phyloP scores from a whole-genome alignment of 2,888 invertebrate genomes.

The Druceiella hillmani region DNA sequence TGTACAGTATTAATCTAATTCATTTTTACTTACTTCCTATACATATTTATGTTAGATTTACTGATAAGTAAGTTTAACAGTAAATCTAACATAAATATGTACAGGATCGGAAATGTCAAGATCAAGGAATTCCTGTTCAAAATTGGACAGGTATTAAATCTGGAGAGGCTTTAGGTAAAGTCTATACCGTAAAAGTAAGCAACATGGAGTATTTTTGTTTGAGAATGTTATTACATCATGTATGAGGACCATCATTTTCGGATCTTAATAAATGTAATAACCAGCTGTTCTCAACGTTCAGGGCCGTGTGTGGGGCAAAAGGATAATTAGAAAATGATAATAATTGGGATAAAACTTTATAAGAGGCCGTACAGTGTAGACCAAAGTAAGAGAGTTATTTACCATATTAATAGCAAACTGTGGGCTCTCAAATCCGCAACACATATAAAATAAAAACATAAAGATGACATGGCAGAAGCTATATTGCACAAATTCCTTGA shows the following conservation, averaged over 20 bases:
- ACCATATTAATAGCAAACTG: constrained; percentile 20
- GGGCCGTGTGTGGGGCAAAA: constrained; percentile 23
- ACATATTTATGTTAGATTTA: too few relatives aligned
- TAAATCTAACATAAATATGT: too few relatives aligned
- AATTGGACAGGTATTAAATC: constrained; percentile 20
- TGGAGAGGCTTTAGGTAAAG: constrained; percentile 21
- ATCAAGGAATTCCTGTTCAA: constrained; percentile 19
- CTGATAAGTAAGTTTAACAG: too few relatives aligned
- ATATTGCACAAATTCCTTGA: constrained; percentile 5
- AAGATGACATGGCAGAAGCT: constrained; percentile 16
- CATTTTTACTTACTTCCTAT: too few relatives aligned
- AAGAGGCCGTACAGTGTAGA: constrained; percentile 18
- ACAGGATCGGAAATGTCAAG: constrained; percentile 19
- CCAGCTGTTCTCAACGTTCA: constrained; percentile 22
- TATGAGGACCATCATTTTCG: too few relatives aligned
- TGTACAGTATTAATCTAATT: too few relatives aligned
- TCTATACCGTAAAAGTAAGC: constrained; percentile 23
- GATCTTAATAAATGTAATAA: constrained; percentile 18
- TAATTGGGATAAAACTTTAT: constrained; percentile 22
- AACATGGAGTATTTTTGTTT: constrained; percentile 24
- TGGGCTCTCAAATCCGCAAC: constrained; percentile 19
- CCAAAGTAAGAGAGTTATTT: constrained; percentile 19
- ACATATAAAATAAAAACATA: constrained; percentile 20
- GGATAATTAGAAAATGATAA: constrained; percentile 30
- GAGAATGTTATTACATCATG: constrained; percentile 19